Conservation (phyloP, 2,888 invertebrate genomes). For the Aphidoletes aphidimyza region DNA sequence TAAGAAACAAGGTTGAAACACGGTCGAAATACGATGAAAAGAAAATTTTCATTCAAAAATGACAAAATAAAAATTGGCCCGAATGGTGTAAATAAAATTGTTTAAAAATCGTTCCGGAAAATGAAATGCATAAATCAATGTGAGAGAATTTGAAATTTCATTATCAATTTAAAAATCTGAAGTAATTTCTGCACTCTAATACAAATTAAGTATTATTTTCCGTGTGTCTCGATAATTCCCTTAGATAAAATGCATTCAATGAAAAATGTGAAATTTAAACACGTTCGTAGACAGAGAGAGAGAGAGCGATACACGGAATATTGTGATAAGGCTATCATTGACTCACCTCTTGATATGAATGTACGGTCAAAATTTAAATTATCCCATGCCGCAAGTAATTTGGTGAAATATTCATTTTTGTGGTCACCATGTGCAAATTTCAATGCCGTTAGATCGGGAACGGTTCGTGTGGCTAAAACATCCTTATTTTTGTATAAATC, state of each 20-base stretch:
- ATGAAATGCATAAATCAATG: neutral
- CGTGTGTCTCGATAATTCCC: neutral
- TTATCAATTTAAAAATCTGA: neutral
- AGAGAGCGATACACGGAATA: no score
- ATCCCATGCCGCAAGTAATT: conserved; percentile 43
- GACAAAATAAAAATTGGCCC: no score
- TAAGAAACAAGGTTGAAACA: neutral
- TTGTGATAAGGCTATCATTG: no score
- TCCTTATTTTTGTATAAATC: conserved; percentile 56
- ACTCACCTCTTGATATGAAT: conserved; percentile 53
- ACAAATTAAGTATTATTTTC: conserved; percentile 18
- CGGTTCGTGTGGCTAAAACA: conserved; percentile 54
- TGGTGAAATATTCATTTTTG: conserved; percentile 39
- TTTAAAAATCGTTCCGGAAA: neutral
- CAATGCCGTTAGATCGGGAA: conserved; percentile 55
- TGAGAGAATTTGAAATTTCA: no score
- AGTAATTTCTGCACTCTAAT: neutral
- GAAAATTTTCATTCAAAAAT: no score
- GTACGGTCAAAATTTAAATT: conserved; percentile 23
- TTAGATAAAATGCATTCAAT: neutral
- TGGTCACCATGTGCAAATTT: conserved; percentile 5
- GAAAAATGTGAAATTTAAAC: neutral
- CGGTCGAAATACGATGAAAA: no score
- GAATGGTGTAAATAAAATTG: neutral
- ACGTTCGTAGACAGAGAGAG: no score